Evolutionary conservation across 2,888 invertebrate species (phyloP).

Genomic region (Caenorhabditis zanzibari): DNA sequence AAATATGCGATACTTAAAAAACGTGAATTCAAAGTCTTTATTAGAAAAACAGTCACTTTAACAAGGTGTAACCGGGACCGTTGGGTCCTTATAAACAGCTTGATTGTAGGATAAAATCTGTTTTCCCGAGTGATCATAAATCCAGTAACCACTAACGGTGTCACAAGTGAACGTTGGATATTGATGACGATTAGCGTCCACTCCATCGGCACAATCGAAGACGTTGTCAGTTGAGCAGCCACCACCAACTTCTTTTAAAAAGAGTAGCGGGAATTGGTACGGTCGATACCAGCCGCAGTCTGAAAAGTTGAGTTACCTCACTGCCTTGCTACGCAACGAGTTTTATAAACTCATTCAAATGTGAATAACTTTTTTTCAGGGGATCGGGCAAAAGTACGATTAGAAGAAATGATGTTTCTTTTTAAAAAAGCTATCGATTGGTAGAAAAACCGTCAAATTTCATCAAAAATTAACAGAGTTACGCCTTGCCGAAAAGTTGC

Average conservation of each 20-base stretch:
- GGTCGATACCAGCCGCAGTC: background rate
- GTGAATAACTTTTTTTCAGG: too few species aligned
- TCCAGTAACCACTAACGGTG: background rate
- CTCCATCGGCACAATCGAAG: background rate
- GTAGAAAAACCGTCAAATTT: too few species aligned
- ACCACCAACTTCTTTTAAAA: slow-evolving; percentile 1
- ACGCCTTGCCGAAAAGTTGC: too few species aligned
- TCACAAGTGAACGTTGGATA: slow-evolving; percentile 15
- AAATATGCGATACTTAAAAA: too few species aligned
- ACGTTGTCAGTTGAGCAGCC: background rate
- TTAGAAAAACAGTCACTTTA: too few species aligned
- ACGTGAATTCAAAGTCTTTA: too few species aligned
- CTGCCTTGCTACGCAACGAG: too few species aligned
- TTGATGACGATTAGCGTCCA: background rate
- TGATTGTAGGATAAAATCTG: slow-evolving; percentile 1
- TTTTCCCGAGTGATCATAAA: slow-evolving; percentile 11
- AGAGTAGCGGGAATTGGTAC: background rate
- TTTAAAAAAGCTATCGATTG: too few species aligned
- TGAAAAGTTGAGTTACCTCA: background rate
- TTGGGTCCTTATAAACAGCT: background rate
- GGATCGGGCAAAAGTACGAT: too few species aligned
- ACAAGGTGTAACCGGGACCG: background rate
- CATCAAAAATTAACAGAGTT: too few species aligned
- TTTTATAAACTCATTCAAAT: too few species aligned
- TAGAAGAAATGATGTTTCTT: too few species aligned